Evolutionary conservation across 2,888 invertebrate species (phyloP).

Genomic region (Brassicogethes aeneus): DNA sequence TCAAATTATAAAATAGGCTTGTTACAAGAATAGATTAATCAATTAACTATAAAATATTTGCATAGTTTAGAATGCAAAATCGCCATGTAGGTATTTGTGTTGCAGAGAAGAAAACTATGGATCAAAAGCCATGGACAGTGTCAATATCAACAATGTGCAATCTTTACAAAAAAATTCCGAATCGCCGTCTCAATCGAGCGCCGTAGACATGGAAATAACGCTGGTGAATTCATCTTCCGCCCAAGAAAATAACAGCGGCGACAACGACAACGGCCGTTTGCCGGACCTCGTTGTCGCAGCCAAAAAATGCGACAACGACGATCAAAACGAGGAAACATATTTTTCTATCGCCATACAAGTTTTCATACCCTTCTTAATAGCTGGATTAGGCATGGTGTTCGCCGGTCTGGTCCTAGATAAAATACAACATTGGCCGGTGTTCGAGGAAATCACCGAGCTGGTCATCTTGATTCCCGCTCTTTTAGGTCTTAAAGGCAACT

Average conservation of each 20-base stretch:
- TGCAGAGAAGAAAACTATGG: constrained; percentile 40
- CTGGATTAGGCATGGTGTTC: constrained; percentile 70
- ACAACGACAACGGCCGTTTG: constrained; percentile 43
- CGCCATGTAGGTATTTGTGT: too few species aligned
- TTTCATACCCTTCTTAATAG: constrained; percentile 61
- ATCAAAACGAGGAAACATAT: constrained; percentile 47
- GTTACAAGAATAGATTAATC: too few species aligned
- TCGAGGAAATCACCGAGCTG: constrained; percentile 58
- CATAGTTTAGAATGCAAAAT: too few species aligned
- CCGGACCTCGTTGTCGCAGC: constrained; percentile 49
- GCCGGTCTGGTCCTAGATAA: constrained; percentile 66
- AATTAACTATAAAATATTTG: too few species aligned
- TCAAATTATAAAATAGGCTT: too few species aligned
- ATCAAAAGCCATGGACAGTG: constrained; percentile 38
- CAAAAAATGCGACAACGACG: constrained; percentile 36
- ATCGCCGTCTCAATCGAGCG: constrained; percentile 32
- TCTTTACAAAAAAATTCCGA: constrained; percentile 28
- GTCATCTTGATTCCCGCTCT: constrained; percentile 69
- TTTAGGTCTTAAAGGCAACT: constrained; percentile 71
- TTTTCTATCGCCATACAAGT: constrained; percentile 58
- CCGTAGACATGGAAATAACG: constrained; percentile 34
- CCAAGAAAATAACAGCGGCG: constrained; percentile 31
- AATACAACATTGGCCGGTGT: constrained; percentile 69
- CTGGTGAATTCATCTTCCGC: constrained; percentile 25
- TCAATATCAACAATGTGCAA: constrained; percentile 38